phyloP scores from a whole-genome alignment of 35 echinoderm and acorn worm genomes.

The Acanthaster planci region DNA sequence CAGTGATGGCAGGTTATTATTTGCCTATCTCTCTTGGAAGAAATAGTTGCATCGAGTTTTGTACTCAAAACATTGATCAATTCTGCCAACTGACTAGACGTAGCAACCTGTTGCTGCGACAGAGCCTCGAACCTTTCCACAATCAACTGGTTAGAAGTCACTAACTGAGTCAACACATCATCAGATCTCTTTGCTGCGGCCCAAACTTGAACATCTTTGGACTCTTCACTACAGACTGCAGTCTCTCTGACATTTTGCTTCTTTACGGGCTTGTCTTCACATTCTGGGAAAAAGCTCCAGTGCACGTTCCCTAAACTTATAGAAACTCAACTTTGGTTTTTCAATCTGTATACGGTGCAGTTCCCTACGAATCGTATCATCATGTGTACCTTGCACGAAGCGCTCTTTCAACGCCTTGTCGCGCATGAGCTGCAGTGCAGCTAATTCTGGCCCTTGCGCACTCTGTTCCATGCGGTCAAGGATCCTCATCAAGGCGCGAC shows the following conservation, averaged over 20 bases:
- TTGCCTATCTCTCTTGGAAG: not conserved
- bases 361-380: conserved; percentile 5
- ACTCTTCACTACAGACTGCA: not conserved
- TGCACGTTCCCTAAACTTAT: conserved; percentile 2
- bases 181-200: not conserved
- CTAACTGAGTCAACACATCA: not conserved
- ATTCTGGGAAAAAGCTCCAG: conserved; percentile 29
- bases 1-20: not conserved
- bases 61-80: not conserved
- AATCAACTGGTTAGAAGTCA: not conserved
- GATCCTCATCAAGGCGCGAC: not conserved
- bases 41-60: not conserved
- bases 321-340: not conserved
- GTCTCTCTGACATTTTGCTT: not conserved
- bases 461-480: not conserved
- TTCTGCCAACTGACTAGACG: not conserved
- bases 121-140: not conserved
- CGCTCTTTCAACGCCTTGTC: conserved; percentile 29
- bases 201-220: not conserved
- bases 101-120: not conserved
- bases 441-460: not conserved
- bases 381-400: conserved; percentile 11
- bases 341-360: not conserved
- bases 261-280: not conserved
- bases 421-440: not conserved